Conservation (phyloP, 2,797 vertebrate species). For the Gambusia yucatana region DNA sequence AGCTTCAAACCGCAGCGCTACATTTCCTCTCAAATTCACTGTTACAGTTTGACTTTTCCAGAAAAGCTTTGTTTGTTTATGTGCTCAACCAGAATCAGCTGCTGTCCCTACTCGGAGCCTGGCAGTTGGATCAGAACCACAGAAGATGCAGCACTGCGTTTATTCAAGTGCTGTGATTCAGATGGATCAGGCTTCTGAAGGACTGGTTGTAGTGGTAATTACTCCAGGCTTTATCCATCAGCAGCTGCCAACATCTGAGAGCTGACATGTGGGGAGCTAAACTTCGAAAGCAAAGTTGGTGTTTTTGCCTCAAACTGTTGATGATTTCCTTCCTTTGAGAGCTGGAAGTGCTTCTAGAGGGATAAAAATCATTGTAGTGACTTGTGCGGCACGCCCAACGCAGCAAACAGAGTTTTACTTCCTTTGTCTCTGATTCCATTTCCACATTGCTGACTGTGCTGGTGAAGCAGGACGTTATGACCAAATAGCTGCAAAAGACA, state of each 20-base stretch:
- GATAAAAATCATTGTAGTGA: slow-evolving; percentile 33
- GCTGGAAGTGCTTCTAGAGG: slow-evolving; percentile 17
- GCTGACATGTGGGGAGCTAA: slow-evolving; percentile 18
- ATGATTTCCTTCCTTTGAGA: slow-evolving; percentile 4
- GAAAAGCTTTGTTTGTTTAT: slow-evolving; percentile 55
- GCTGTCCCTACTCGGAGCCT: slow-evolving; percentile 26
- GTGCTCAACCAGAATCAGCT: slow-evolving; percentile 49
- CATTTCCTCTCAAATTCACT: slow-evolving; percentile 40
- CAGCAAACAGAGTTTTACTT: not conserved
- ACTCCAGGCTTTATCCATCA: not conserved
- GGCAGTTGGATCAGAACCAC: slow-evolving; percentile 25
- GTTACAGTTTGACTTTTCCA: slow-evolving; percentile 57
- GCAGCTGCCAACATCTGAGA: slow-evolving; percentile 3
- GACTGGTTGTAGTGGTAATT: not conserved
- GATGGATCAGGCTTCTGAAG: slow-evolving; percentile 2
- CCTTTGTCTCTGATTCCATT: not conserved
- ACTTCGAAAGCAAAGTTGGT: slow-evolving; percentile 16
- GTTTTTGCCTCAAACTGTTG: slow-evolving; percentile 6
- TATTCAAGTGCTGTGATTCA: slow-evolving; percentile 12
- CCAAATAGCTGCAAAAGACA: not conserved
- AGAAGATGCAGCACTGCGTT: slow-evolving; percentile 27
- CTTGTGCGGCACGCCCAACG: slow-evolving; percentile 10
- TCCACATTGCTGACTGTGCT: not conserved
- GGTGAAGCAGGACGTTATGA: slow-evolving; percentile 2
- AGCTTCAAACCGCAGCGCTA: slow-evolving; percentile 39